Conservation (phyloP, 2,797 vertebrate genomes). For the Crocidura indochinensis region DNA sequence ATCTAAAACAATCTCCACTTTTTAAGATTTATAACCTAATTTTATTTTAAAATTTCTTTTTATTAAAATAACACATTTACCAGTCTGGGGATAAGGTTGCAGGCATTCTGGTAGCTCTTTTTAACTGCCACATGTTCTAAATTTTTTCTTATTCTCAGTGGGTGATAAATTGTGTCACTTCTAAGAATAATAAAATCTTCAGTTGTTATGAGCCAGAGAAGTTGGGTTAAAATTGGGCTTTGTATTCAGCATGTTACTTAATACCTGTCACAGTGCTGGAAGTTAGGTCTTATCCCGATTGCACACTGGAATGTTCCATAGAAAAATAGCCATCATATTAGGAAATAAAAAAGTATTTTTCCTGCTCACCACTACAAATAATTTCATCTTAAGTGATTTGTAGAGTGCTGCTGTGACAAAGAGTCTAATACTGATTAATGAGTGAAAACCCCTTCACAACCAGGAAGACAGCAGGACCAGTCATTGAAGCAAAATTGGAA, state of each 20-base stretch:
- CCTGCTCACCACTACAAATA: neutral
- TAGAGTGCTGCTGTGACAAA: neutral
- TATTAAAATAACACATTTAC: neutral
- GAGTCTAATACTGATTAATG: neutral
- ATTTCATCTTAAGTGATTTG: neutral
- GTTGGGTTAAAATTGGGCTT: neutral
- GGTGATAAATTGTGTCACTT: neutral
- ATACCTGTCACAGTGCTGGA: neutral
- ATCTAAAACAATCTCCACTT: neutral
- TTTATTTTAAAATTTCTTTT: slow-evolving; percentile 1
- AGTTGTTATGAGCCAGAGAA: neutral
- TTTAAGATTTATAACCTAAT: neutral
- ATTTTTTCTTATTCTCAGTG: neutral
- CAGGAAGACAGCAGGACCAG: neutral
- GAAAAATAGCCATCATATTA: neutral
- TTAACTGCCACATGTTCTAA: neutral
- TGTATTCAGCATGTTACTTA: neutral
- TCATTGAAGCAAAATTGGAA: neutral
- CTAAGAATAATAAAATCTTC: neutral
- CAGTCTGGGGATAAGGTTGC: neutral
- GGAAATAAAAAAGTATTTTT: neutral
- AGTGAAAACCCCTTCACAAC: neutral
- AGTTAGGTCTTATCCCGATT: neutral
- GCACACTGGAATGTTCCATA: neutral
- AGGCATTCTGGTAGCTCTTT: neutral